Conservation (phyloP, 2,113 vertebrate genomes). For the Poecilia latipinna region DNA sequence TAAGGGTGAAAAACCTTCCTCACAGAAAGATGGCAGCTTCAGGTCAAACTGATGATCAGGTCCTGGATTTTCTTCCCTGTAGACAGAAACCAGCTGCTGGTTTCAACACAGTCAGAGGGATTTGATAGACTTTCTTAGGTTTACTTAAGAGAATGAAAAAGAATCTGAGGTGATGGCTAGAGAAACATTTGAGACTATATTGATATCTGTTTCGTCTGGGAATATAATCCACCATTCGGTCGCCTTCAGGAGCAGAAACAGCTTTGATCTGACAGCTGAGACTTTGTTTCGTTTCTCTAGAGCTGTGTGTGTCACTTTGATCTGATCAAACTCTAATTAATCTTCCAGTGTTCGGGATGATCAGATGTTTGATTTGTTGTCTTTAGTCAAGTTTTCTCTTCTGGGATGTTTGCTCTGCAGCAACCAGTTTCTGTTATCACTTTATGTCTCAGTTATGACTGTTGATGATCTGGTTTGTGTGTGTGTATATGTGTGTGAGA, state of each 20-base stretch:
- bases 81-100: background rate
- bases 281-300: background rate
- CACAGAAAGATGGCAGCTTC: background rate
- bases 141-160: background rate
- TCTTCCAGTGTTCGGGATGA: background rate
- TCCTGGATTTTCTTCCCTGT: background rate
- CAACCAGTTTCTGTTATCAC: background rate
- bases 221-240: background rate
- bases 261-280: background rate
- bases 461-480: background rate
- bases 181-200: background rate
- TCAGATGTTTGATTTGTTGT: background rate
- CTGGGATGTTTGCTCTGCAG: background rate
- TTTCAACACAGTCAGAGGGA: background rate
- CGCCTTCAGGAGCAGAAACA: background rate
- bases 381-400: background rate
- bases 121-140: background rate
- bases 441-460: background rate
- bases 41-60: background rate
- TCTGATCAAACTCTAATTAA: background rate
- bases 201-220: too few species aligned
- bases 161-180: background rate
- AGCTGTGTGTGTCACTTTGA: background rate
- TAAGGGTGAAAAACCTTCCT: background rate
- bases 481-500: background rate